Percentiles rank a stretch among this genome's conserved stretches.
Evolutionary conservation across 2,113 vertebrate genomes (phyloP).

Genomic region (Pteropus alecto): DNA sequence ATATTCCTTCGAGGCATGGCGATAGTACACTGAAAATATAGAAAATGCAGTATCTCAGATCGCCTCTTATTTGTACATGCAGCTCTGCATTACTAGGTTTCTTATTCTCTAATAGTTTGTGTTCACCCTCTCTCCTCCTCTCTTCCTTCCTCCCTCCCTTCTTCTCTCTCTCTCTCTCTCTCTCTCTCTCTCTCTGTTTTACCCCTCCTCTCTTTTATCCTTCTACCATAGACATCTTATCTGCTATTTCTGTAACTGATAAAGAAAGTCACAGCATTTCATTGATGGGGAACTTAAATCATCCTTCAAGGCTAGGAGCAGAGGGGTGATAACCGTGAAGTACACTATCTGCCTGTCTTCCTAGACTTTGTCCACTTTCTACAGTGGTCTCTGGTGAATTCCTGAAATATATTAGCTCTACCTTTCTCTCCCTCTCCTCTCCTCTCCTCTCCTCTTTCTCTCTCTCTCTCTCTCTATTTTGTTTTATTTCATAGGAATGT

Average conservation of each 20-base stretch:
- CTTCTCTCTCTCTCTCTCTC: neutral
- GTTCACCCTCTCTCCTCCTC: neutral
- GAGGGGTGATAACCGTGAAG: neutral
- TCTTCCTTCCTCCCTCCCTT: neutral
- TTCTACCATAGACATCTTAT: conserved; percentile 14
- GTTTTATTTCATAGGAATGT: neutral
- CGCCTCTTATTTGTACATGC: neutral
- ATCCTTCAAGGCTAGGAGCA: conserved; percentile 4
- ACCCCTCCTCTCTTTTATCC: neutral
- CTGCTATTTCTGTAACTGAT: conserved; percentile 19
- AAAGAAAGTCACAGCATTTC: conserved; percentile 30
- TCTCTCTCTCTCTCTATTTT: neutral
- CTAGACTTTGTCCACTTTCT: neutral
- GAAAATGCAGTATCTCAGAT: neutral
- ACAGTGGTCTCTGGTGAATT: neutral
- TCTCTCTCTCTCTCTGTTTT: neutral
- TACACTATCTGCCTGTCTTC: neutral
- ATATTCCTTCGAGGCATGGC: neutral
- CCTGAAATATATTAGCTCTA: neutral
- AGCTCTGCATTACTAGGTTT: neutral
- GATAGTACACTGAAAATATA: neutral
- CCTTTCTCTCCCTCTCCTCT: neutral
- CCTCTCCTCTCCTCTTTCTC: neutral
- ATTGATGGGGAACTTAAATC: neutral
- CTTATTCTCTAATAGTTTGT: neutral